phyloP scores from a whole-genome alignment of 2,888 invertebrate genomes.

The Cyclophora albipunctata region DNA sequence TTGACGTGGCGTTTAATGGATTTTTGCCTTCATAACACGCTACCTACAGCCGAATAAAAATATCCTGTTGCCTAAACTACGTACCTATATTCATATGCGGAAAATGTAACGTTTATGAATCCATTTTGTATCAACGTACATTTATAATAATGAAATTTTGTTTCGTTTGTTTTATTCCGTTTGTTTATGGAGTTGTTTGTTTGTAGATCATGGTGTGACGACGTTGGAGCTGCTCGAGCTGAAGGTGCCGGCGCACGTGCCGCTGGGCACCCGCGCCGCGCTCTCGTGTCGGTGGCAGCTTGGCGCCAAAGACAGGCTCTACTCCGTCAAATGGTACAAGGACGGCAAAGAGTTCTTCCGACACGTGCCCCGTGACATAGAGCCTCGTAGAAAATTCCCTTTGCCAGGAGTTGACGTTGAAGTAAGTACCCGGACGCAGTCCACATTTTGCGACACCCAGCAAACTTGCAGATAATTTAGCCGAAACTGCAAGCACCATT shows the following conservation, averaged over 20 bases:
- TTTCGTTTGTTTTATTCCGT: too few species aligned
- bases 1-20: slow-evolving; percentile 75
- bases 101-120: slow-evolving; percentile 8
- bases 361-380: slow-evolving; percentile 87
- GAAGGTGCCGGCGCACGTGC: slow-evolving; percentile 87
- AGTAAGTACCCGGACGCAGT: slow-evolving; percentile 56
- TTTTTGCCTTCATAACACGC: slow-evolving; percentile 75
- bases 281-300: slow-evolving; percentile 89
- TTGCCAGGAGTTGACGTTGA: slow-evolving; percentile 89
- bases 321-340: slow-evolving; percentile 95
- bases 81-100: slow-evolving; percentile 33
- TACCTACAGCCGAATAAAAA: slow-evolving; percentile 68
- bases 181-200: too few species aligned
- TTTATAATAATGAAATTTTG: too few species aligned
- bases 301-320: slow-evolving; percentile 84
- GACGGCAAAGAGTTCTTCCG: slow-evolving; percentile 93
- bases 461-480: neutral
- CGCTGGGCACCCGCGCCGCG: slow-evolving; percentile 83
- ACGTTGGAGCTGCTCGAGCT: slow-evolving; percentile 83
- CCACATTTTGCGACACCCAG: neutral
- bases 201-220: slow-evolving; percentile 47
- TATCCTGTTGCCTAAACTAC: slow-evolving; percentile 30
- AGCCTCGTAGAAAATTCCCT: slow-evolving; percentile 85
- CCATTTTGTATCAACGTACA: neutral
- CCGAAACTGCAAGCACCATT: neutral